These are phyloP conservation scores for Hesperia comma DNA, from an alignment of 2,888 invertebrate genomes.

Conservation along the genomic window DNA sequence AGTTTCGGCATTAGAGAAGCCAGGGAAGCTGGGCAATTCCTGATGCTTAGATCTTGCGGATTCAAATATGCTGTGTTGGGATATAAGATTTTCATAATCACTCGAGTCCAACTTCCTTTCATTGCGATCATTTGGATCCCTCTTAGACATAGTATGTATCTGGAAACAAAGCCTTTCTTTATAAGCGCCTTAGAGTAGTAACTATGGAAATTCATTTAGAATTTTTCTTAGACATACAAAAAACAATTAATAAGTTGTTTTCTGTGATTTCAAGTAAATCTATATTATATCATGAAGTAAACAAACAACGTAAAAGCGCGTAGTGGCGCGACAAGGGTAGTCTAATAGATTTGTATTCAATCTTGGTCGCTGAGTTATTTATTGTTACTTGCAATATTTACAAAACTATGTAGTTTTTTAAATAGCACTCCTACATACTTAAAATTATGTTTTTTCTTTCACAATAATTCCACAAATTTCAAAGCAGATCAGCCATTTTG, in stretches of 20 bases:
- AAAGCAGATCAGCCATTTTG: slow-evolving; percentile 72
- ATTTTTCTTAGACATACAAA: slow-evolving; percentile 20
- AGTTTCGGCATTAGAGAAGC: slow-evolving; percentile 80
- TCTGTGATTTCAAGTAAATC: slow-evolving; percentile 16
- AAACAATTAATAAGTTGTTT: slow-evolving; percentile 21
- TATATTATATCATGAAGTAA: slow-evolving; percentile 55
- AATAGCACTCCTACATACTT: slow-evolving; percentile 20
- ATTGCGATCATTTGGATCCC: slow-evolving; percentile 75
- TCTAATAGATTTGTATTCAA: not conserved
- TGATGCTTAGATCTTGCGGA: slow-evolving; percentile 72
- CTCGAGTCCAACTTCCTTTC: slow-evolving; percentile 78
- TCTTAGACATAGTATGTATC: slow-evolving; percentile 74
- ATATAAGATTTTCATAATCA: slow-evolving; percentile 79
- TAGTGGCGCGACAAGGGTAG: slow-evolving; percentile 36
- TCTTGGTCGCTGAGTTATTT: not conserved
- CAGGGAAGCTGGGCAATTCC: slow-evolving; percentile 79
- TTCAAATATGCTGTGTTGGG: slow-evolving; percentile 80
- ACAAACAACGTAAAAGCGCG: slow-evolving; percentile 80
- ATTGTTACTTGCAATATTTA: not conserved
- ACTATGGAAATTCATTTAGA: not conserved
- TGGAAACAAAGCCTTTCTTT: slow-evolving; percentile 44
- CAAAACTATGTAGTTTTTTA: not conserved
- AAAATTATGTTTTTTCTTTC: slow-evolving; percentile 18
- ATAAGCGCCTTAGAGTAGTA: slow-evolving; percentile 18
- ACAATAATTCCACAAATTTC: slow-evolving; percentile 59